phyloP scores from a whole-genome alignment of 2,888 invertebrate genomes.

The Exocentrus adspersus region DNA sequence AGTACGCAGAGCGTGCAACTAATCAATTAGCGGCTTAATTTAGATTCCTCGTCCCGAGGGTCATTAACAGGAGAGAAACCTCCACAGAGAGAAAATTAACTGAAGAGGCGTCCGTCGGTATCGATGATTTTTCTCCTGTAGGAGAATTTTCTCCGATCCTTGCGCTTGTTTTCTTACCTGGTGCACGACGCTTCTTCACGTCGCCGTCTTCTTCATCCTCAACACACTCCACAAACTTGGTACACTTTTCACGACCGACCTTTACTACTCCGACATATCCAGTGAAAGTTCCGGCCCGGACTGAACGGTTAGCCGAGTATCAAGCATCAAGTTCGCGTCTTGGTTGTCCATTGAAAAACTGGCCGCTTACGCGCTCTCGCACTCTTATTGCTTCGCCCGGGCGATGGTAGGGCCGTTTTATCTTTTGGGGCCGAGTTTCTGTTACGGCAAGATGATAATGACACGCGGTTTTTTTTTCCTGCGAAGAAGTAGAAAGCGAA shows the following conservation, averaged over 20 bases:
- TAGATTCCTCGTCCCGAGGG: no score
- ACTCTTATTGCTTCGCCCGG: background rate
- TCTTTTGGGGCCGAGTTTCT: background rate
- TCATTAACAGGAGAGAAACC: no score
- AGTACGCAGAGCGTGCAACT: background rate
- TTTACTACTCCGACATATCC: no score
- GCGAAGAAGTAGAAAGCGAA: background rate
- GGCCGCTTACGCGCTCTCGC: background rate
- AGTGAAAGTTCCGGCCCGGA: conserved; percentile 28
- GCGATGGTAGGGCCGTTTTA: background rate
- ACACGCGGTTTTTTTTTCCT: background rate
- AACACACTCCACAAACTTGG: background rate
- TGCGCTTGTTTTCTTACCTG: background rate
- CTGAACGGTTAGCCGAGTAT: conserved; percentile 19
- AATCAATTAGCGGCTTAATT: no score
- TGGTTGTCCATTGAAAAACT: conserved; percentile 2
- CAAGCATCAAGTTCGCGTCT: conserved; percentile 6
- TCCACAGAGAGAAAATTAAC: no score
- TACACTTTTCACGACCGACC: no score
- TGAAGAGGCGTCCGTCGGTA: no score
- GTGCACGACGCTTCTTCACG: background rate
- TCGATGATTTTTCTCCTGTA: no score
- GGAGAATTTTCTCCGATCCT: no score
- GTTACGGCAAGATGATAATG: background rate
- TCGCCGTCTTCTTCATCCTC: background rate